Conservation (phyloP, 2,888 invertebrate species). For the Melanchra persicariae region DNA sequence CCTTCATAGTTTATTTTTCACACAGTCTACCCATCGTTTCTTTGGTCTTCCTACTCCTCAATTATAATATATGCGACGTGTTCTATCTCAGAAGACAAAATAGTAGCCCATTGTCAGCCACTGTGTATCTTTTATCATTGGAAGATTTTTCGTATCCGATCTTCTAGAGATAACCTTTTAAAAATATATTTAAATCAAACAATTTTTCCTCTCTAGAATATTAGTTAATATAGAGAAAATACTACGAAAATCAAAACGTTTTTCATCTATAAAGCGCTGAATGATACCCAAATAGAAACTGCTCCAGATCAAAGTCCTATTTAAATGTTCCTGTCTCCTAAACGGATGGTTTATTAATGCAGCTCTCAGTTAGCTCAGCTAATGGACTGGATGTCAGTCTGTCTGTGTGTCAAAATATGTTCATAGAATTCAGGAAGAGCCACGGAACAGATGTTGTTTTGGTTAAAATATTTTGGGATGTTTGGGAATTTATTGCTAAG, state of each 20-base stretch:
- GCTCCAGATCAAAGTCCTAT: slow-evolving; percentile 25
- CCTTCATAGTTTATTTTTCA: too few relatives aligned
- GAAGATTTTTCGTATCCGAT: too few relatives aligned
- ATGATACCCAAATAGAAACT: neutral
- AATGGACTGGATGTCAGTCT: slow-evolving; percentile 13
- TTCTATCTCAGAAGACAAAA: too few relatives aligned
- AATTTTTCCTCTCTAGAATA: too few relatives aligned
- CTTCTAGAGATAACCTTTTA: too few relatives aligned
- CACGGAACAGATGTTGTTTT: neutral
- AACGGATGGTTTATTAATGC: slow-evolving; percentile 36
- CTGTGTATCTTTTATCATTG: too few relatives aligned
- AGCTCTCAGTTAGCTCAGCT: slow-evolving; percentile 18
- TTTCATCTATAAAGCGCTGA: neutral
- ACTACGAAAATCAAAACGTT: neutral
- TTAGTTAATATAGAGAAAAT: neutral
- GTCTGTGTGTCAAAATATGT: slow-evolving; percentile 20
- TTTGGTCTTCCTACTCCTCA: too few relatives aligned
- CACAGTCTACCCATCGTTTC: too few relatives aligned
- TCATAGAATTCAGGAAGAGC: neutral
- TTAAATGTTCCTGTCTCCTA: slow-evolving; percentile 26
- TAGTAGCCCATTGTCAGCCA: too few relatives aligned
- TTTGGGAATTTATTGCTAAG: neutral
- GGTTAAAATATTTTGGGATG: neutral
- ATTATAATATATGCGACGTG: too few relatives aligned
- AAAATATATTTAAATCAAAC: too few relatives aligned